A percentile compares a stretch with the other conserved stretches of the same genome.
Evolutionary conservation across 2,113 vertebrate genomes (phyloP).

Genomic region (Brachypodius melanocephalos): DNA sequence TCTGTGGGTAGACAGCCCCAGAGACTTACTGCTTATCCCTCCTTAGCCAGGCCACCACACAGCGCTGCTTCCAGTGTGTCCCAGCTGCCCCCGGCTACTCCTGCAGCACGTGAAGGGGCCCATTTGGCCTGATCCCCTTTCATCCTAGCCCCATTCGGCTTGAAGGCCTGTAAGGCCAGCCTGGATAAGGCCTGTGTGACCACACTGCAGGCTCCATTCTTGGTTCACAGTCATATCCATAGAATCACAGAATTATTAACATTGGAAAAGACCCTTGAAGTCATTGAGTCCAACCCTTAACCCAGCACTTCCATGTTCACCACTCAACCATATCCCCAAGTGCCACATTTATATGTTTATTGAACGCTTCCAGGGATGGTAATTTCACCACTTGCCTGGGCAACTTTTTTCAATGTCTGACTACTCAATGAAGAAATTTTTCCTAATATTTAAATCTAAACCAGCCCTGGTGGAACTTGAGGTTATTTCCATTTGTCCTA

Average conservation of each 20-base stretch:
- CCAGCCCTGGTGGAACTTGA: background rate
- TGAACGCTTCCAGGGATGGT: background rate
- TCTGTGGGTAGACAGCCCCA: background rate
- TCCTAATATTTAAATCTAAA: background rate
- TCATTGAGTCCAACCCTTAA: background rate
- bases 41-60: background rate
- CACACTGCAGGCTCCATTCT: background rate
- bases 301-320: background rate
- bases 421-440: background rate
- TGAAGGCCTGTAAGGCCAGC: rapidly evolving
- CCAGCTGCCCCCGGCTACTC: background rate
- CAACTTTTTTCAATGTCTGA: background rate
- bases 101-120: rapidly evolving
- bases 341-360: background rate
- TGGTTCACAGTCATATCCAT: background rate
- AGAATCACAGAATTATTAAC: background rate
- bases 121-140: rapidly evolving
- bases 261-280: background rate
- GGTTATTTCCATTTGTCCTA: background rate
- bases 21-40: background rate
- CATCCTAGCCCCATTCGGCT: rapidly evolving
- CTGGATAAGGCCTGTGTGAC: background rate
- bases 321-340: background rate
- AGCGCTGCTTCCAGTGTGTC: background rate
- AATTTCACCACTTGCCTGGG: background rate